A percentile compares a stretch with the other conserved stretches of the same genome.
Evolutionary conservation across 1,140 invertebrate genomes (phyloP).

Genomic region (Hermatobates lingyangjiaoensis): DNA sequence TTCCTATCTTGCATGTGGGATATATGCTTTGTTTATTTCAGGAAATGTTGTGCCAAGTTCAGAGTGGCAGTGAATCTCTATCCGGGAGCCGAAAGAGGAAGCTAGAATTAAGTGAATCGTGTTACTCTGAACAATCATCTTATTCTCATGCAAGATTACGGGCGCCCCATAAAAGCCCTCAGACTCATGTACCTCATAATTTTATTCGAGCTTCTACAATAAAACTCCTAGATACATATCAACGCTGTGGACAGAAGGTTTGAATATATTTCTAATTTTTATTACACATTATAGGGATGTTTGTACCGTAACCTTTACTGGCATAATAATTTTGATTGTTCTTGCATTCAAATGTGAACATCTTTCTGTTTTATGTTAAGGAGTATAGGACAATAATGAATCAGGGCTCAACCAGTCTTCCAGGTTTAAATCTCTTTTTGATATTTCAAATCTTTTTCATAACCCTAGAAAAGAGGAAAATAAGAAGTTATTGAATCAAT

Average conservation of each 20-base stretch:
- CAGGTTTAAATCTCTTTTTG: neutral
- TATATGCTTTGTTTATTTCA: too few relatives aligned
- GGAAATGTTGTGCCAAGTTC: slow-evolving; percentile 14
- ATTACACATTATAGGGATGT: neutral
- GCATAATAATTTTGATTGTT: neutral
- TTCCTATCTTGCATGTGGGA: too few relatives aligned
- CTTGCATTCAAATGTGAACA: neutral
- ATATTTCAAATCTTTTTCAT: too few relatives aligned
- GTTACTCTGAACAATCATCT: slow-evolving; percentile 7
- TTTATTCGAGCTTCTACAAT: slow-evolving; percentile 48
- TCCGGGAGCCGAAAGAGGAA: slow-evolving; percentile 13
- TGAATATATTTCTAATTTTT: slow-evolving; percentile 1
- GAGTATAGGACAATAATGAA: neutral
- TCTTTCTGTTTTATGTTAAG: neutral
- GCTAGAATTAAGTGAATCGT: slow-evolving; percentile 12
- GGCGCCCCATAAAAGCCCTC: slow-evolving; percentile 29
- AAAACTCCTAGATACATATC: slow-evolving; percentile 49
- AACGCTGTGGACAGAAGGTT: slow-evolving; percentile 48
- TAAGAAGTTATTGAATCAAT: too few relatives aligned
- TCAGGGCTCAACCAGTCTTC: neutral
- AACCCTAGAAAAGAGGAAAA: too few relatives aligned
- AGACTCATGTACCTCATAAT: slow-evolving; percentile 27
- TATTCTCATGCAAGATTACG: slow-evolving; percentile 18
- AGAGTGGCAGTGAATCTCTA: slow-evolving; percentile 13
- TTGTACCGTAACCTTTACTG: neutral